A percentile compares a stretch with the other conserved stretches of the same genome.
These are phyloP conservation scores for Hystrix brachyura DNA, from an alignment of 2,113 vertebrate genomes.

Conservation along the genomic window DNA sequence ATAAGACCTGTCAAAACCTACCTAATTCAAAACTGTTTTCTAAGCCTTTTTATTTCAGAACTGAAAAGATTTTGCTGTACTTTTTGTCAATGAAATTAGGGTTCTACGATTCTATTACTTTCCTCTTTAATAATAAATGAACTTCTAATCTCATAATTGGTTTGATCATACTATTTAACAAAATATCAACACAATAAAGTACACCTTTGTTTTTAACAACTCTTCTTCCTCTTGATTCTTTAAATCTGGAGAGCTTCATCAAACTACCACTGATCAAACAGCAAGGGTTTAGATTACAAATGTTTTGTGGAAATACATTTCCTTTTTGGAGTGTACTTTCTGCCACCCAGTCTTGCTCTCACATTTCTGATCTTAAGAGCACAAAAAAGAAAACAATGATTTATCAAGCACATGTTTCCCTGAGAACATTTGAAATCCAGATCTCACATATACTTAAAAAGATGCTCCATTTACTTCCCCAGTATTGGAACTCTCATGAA, in stretches of 20 bases:
- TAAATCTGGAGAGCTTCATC: not conserved
- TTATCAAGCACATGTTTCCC: conserved; percentile 47
- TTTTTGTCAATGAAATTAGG: conserved; percentile 38
- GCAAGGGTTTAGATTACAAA: not conserved
- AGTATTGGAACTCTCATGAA: not conserved
- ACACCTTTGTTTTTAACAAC: conserved; percentile 5
- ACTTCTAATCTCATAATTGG: not conserved
- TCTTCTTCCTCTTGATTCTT: conserved; percentile 2
- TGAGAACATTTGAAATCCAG: not conserved
- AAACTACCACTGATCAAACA: conserved; percentile 8
- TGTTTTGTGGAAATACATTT: conserved; percentile 29
- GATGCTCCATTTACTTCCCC: not conserved
- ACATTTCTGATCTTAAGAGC: conserved; percentile 41
- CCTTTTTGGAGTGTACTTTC: not conserved
- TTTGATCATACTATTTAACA: conserved; percentile 25
- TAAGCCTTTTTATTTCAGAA: conserved; percentile 41
- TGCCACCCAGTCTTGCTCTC: not conserved
- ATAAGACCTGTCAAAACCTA: not conserved
- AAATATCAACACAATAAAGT: conserved; percentile 15
- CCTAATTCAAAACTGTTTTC: not conserved
- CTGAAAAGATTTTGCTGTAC: not conserved
- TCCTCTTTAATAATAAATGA: conserved; percentile 12
- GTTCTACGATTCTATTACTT: not conserved
- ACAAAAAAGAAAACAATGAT: conserved; percentile 14
- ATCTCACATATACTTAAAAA: not conserved